Conservation (phyloP, 2,113 vertebrate genomes). For the Antechinus flavipes region DNA sequence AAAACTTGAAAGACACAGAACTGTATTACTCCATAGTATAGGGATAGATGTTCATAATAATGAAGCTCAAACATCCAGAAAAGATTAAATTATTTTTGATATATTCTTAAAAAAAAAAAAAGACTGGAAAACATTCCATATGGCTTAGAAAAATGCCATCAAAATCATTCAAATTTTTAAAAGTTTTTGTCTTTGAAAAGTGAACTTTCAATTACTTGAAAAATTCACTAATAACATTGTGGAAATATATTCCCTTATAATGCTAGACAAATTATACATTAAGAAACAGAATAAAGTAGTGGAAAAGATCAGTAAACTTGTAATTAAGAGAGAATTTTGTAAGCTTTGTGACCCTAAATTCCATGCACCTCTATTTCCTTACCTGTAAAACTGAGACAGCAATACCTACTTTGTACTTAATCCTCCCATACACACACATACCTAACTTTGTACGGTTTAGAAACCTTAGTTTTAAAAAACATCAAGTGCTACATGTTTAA, state of each 20-base stretch:
- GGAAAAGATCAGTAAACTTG: neutral
- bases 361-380: neutral
- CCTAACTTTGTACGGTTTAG: neutral
- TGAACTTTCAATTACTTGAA: neutral
- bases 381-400: neutral
- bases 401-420: neutral
- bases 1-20: constrained; percentile 34
- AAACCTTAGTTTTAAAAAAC: neutral
- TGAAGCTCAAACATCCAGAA: neutral
- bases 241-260: neutral
- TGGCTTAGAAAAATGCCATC: constrained; percentile 15
- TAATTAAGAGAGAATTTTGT: neutral
- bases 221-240: neutral
- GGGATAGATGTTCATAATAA: neutral
- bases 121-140: neutral
- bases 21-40: neutral
- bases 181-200: neutral
- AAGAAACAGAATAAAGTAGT: neutral
- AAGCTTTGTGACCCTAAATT: neutral
- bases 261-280: neutral
- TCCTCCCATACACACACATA: too few species aligned
- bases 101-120: neutral
- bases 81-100: neutral
- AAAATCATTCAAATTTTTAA: neutral
- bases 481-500: neutral